A percentile compares a stretch with the other conserved stretches of the same genome.
These are phyloP conservation scores for Kuschelorhynchus macadamiae DNA, from an alignment of 2,888 invertebrate species.

Conservation along the genomic window DNA sequence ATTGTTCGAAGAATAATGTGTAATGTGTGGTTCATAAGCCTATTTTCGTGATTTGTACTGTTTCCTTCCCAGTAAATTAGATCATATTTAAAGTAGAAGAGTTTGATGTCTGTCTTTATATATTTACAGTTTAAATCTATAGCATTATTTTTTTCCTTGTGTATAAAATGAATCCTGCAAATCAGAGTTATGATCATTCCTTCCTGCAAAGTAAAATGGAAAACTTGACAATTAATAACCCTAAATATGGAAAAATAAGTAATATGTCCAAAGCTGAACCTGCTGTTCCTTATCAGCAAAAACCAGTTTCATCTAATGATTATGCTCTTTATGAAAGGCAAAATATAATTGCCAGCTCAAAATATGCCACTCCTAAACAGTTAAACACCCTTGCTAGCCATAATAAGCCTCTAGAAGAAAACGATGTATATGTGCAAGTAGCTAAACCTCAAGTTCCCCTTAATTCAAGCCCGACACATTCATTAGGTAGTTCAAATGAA, in stretches of 20 bases:
- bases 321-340: conserved; percentile 79
- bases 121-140: no score
- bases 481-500: conserved; percentile 70
- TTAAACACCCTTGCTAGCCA: conserved; percentile 74
- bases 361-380: conserved; percentile 83
- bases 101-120: no score
- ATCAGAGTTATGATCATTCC: conserved; percentile 30
- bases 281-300: conserved; percentile 62
- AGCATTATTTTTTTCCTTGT: no score
- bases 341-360: conserved; percentile 82
- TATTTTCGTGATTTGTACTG: no score
- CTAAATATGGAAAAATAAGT: conserved; percentile 66
- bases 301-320: conserved; percentile 68
- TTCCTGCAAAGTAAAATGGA: conserved; percentile 33
- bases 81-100: no score
- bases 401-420: conserved; percentile 63
- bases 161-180: conserved; percentile 26
- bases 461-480: conserved; percentile 72
- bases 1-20: no score
- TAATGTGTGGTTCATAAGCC: no score
- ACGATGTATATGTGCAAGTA: conserved; percentile 68
- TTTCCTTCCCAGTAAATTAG: no score
- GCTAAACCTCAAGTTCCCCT: conserved; percentile 65
- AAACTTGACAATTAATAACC: conserved; percentile 53
- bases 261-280: conserved; percentile 62